Percentiles rank a stretch among this genome's conserved stretches.
These are phyloP conservation scores for Drosophila robusta DNA, from an alignment of 2,888 invertebrate genomes.

Conservation along the genomic window DNA sequence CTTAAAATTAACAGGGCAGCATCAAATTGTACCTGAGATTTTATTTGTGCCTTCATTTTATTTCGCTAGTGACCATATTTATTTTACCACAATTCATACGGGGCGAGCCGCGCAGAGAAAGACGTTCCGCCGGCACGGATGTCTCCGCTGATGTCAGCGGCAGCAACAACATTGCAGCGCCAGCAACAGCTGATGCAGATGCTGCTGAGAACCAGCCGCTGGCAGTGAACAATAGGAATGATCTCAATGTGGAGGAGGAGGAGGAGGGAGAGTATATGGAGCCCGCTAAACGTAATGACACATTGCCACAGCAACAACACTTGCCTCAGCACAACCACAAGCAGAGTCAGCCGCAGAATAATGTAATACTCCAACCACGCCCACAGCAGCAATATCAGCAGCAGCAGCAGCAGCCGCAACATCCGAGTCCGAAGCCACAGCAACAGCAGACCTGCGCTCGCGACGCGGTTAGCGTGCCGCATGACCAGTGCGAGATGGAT, in stretches of 20 bases:
- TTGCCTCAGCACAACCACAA: constrained; percentile 16
- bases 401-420: constrained; percentile 18
- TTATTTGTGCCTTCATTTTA: constrained; percentile 85
- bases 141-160: constrained; percentile 8
- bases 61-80: constrained; percentile 83
- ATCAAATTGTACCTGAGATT: constrained; percentile 86
- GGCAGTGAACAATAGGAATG: constrained; percentile 28
- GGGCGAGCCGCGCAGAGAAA: constrained; percentile 72
- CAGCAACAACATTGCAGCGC: not conserved
- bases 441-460: constrained; percentile 64
- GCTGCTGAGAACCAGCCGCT: constrained; percentile 4
- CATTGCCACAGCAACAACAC: constrained; percentile 43
- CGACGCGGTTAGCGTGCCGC: constrained; percentile 83
- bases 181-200: not conserved
- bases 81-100: constrained; percentile 83
- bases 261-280: constrained; percentile 18
- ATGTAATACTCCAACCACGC: constrained; percentile 57
- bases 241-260: constrained; percentile 59
- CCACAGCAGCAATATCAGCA: constrained; percentile 45
- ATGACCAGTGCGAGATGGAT: constrained; percentile 85
- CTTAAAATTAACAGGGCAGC: constrained; percentile 86
- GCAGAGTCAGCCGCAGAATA: constrained; percentile 34
- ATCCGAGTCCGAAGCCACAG: constrained; percentile 34
- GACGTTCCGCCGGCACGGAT: constrained; percentile 12
- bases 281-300: constrained; percentile 58